phyloP scores from a whole-genome alignment of 2,888 invertebrate species.

The Ephialtes manifestator region DNA sequence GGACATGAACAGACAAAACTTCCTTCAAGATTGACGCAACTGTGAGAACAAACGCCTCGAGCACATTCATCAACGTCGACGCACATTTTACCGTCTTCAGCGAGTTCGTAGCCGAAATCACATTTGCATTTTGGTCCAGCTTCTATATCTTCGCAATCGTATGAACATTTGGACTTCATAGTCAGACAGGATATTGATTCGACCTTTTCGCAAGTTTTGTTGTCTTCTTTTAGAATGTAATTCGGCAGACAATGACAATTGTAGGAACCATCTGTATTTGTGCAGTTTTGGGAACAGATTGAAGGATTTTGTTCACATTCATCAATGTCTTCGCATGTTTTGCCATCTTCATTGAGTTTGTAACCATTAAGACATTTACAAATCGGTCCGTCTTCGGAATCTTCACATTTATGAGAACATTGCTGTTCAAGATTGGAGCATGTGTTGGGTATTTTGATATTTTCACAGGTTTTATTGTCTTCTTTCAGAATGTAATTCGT shows the following conservation, averaged over 20 bases:
- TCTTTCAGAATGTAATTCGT: slow-evolving; percentile 82
- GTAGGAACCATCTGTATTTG: slow-evolving; percentile 86
- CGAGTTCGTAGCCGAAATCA: slow-evolving; percentile 86
- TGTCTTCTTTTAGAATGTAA: slow-evolving; percentile 73
- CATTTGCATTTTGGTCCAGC: slow-evolving; percentile 87
- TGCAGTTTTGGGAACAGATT: slow-evolving; percentile 87
- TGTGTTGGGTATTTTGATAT: slow-evolving; percentile 75
- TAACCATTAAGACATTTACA: slow-evolving; percentile 88
- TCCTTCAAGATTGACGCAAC: slow-evolving; percentile 87
- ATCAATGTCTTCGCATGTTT: slow-evolving; percentile 83
- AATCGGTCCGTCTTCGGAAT: slow-evolving; percentile 79
- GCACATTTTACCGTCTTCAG: slow-evolving; percentile 83
- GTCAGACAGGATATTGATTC: slow-evolving; percentile 77
- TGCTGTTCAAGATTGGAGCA: slow-evolving; percentile 71
- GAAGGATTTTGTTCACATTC: slow-evolving; percentile 79
- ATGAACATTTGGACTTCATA: slow-evolving; percentile 73
- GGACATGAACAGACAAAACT: slow-evolving; percentile 87
- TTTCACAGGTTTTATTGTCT: slow-evolving; percentile 77
- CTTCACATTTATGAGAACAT: slow-evolving; percentile 81
- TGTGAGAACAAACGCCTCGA: slow-evolving; percentile 87
- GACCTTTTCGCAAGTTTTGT: slow-evolving; percentile 73
- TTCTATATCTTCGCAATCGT: slow-evolving; percentile 80
- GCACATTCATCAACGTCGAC: slow-evolving; percentile 88
- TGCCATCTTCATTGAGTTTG: slow-evolving; percentile 83
- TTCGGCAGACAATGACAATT: slow-evolving; percentile 84